Evolutionary conservation across 2,888 invertebrate species (phyloP).

Genomic region (Biston betularia): DNA sequence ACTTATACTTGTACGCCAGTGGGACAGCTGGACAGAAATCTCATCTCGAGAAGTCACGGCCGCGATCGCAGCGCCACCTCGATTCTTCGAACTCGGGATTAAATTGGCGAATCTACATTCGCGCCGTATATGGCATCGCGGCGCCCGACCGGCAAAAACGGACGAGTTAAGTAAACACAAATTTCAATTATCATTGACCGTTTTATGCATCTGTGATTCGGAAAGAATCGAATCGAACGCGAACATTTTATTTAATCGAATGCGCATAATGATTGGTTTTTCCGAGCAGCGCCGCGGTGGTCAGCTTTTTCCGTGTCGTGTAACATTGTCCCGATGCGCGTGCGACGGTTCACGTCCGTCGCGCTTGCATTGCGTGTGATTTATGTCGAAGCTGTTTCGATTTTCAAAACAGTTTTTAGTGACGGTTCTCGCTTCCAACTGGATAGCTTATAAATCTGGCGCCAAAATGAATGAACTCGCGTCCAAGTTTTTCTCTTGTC

Average conservation of each 20-base stretch:
- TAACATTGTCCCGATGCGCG: slow-evolving; percentile 74
- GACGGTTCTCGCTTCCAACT: slow-evolving; percentile 69
- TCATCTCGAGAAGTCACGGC: slow-evolving; percentile 30
- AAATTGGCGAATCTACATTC: slow-evolving; percentile 80
- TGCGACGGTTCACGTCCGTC: slow-evolving; percentile 44
- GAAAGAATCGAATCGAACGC: slow-evolving; percentile 64
- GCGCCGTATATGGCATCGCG: slow-evolving; percentile 70
- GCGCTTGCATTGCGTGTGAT: slow-evolving; percentile 66
- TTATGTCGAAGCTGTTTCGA: slow-evolving; percentile 74
- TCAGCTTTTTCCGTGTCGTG: slow-evolving; percentile 76
- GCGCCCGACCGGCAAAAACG: slow-evolving; percentile 72
- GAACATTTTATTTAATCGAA: slow-evolving; percentile 74
- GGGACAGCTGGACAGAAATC: slow-evolving; percentile 54
- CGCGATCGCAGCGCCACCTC: slow-evolving; percentile 60
- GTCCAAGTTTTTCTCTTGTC: slow-evolving; percentile 64
- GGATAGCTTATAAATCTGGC: slow-evolving; percentile 80
- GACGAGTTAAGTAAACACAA: slow-evolving; percentile 78
- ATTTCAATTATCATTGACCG: slow-evolving; percentile 83
- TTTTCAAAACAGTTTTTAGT: slow-evolving; percentile 75
- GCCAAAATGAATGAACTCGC: slow-evolving; percentile 79
- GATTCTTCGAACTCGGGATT: slow-evolving; percentile 72
- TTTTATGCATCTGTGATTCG: slow-evolving; percentile 79
- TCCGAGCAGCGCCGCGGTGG: slow-evolving; percentile 74
- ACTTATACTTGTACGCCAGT: slow-evolving; percentile 63
- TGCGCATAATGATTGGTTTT: slow-evolving; percentile 82